Base-by-base conservation (phyloP, 2,113 vertebrate species). In the Ceyx melanurus region DNA sequence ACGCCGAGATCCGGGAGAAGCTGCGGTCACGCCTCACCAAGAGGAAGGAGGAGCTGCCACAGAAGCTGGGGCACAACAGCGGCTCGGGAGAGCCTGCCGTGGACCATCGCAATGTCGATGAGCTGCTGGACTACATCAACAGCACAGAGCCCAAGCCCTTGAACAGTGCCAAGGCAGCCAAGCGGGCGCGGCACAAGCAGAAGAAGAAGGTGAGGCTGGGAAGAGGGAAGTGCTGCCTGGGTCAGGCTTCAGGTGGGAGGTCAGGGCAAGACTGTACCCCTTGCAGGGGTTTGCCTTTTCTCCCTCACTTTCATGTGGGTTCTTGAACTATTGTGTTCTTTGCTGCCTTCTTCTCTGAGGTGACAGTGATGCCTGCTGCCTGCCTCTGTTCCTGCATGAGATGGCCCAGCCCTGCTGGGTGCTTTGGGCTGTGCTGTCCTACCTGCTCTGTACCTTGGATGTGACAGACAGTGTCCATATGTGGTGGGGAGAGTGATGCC, bases 91-190 rank as follows among this genome's bases (percentile, higher is more conserved):
- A 99, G 91, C 98, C 98, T 0, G 97, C 98, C 29, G 98, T 97
- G 70, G 99, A 99, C 97, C 98, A 99, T 95, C 98, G 99, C 79
- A 98, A 99, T 1, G 99, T 99, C 85, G 98, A 99, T 1, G 99
- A 99, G 90, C 98, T 99, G 82, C 97, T 99, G 88, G 98, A 99
- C 97, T 99, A 99, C 96, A 99, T 99, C 94, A 99, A 99, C 98
- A 99, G 98, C 97, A 98, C 98, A 11, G 99, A 99, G 87, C 98
- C 99, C 95, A 99, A 99, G 97, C 98, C 98, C 67, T 97, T 98
- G 95, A 99, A 99, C 98, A 99, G 98, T 85, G 98, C 99, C 97
- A 99, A 99, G 97, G 99, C 99, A 0, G 99, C 99, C 92, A 99
- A 99, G 96, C 97, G 99, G 51, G 99, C 99, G 42, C 98, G 99